Evolutionary conservation across 2,888 invertebrate species (phyloP), one percentile per base, ranked within the genome.

Genomic region (Microctonus brassicae): DNA sequence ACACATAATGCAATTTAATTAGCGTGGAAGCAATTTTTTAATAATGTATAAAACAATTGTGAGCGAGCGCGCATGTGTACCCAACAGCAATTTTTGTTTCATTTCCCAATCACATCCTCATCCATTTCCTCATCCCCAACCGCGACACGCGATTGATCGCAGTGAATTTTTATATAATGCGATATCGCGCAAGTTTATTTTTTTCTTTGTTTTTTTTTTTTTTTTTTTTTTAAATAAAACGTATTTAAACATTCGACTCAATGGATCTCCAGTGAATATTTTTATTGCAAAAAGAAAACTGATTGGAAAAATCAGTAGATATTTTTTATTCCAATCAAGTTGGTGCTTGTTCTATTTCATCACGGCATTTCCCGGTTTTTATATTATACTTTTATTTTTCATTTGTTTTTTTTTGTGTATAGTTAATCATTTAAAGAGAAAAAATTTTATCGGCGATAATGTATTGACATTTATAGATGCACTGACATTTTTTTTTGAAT

Each of bases 1-100:
- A 80, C 75, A 82, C 81, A 81, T 78, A n/a, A n/a, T 78, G 81
- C 83, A 81, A 82, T 83, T 22, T 83, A 80, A 82, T 84, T 83
- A 84, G 83, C 77, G 72, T 79, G 74, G 84, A 85, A 84, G 84
- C 78, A 71, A 65, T 73, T 69, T 74, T 76, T 68, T 34, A 29
- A 57, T 66, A n/a, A 33, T 64, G n/a, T n/a, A n/a, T 62, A 42
- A 55, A 36, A 5, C 9, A 29, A 22, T 55, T 52, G 26, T 55
- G n/a, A n/a, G 47, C n/a, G 17, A 6, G 17, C 20, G 17, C 47
- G 47, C 9, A 20, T 47, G 29, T 53, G 17, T 20, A n/a, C 36
- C 24, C 17, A 26, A 33, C 22, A 10, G 52, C 33, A 34, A 22
- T 33, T 39, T 47, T n/a, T 24, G 34, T 55, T 42, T 61, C 26